Evolutionary conservation across 2,888 invertebrate species (phyloP).

Genomic region (Mylabris sibirica): DNA sequence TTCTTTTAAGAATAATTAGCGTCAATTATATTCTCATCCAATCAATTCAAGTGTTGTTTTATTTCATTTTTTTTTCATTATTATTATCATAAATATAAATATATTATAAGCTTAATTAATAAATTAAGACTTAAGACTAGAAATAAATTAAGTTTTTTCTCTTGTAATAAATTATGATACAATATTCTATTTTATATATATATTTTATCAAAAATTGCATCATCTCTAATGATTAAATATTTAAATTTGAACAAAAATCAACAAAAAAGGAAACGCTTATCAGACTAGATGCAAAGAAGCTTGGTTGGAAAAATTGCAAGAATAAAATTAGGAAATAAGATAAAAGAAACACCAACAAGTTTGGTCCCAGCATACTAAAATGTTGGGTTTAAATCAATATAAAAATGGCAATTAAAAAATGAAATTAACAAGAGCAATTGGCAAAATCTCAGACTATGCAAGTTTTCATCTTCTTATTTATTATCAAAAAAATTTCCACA

Average conservation of each 20-base stretch:
- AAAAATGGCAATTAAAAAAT: conserved; percentile 17
- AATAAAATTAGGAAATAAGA: neutral
- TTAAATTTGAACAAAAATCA: neutral
- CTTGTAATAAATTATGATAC: conserved; percentile 37
- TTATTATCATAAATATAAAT: conserved; percentile 34
- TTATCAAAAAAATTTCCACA: conserved; percentile 32
- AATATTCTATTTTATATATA: conserved; percentile 32
- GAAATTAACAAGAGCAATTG: conserved; percentile 34
- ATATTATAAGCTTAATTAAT: conserved; percentile 32
- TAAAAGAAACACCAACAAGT: conserved; percentile 11
- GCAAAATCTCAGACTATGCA: conserved; percentile 45
- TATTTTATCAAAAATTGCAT: conserved; percentile 18
- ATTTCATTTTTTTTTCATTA: neutral
- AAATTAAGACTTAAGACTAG: conserved; percentile 39
- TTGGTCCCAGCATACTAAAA: conserved; percentile 48
- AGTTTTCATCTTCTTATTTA: conserved; percentile 24
- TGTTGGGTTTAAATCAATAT: conserved; percentile 40
- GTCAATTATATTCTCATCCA: neutral
- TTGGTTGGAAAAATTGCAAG: neutral
- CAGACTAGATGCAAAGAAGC: conserved; percentile 6
- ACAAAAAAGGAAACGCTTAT: neutral
- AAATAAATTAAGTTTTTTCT: conserved; percentile 31
- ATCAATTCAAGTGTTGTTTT: neutral
- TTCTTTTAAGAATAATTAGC: neutral
- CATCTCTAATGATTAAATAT: neutral